Percentiles rank a stretch among this genome's conserved stretches.
phyloP scores from a whole-genome alignment of 2,113 vertebrate species.

The Willisornis vidua region DNA sequence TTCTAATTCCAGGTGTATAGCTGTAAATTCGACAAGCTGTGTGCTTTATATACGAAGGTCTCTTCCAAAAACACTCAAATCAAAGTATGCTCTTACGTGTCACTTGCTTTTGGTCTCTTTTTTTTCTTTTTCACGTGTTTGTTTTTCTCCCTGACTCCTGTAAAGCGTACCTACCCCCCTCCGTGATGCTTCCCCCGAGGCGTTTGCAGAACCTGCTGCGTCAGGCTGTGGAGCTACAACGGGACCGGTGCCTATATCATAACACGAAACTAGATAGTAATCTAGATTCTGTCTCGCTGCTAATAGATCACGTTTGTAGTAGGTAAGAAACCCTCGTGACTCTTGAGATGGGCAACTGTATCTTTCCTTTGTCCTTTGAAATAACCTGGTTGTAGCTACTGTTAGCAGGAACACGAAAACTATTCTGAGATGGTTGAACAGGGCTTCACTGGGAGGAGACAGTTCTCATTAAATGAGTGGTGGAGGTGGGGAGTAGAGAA shows the following conservation, averaged over 20 bases:
- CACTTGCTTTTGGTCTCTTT: neutral
- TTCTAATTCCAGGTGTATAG: neutral
- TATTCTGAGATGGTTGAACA: neutral
- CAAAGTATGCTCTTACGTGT: neutral
- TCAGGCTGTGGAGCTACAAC: conserved; percentile 94
- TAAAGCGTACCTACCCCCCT: conserved; percentile 92
- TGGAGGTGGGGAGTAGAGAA: neutral
- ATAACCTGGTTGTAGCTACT: neutral
- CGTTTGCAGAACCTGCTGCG: conserved; percentile 92
- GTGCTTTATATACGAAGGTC: neutral
- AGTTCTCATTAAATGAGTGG: accelerated
- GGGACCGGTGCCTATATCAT: conserved; percentile 96
- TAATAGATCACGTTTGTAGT: conserved; percentile 95
- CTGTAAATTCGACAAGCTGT: neutral
- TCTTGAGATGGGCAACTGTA: neutral
- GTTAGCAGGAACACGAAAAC: neutral
- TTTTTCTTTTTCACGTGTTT: neutral
- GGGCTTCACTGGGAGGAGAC: neutral
- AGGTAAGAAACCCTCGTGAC: conserved; percentile 78
- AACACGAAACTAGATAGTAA: conserved; percentile 93
- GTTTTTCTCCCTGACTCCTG: neutral
- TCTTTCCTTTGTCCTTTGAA: neutral
- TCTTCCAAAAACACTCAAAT: neutral
- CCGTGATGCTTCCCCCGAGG: conserved; percentile 96
- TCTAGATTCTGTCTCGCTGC: conserved; percentile 92